These are phyloP conservation scores for Ptyas mucosa DNA, from an alignment of 2,113 vertebrate genomes.

Conservation along the genomic window DNA sequence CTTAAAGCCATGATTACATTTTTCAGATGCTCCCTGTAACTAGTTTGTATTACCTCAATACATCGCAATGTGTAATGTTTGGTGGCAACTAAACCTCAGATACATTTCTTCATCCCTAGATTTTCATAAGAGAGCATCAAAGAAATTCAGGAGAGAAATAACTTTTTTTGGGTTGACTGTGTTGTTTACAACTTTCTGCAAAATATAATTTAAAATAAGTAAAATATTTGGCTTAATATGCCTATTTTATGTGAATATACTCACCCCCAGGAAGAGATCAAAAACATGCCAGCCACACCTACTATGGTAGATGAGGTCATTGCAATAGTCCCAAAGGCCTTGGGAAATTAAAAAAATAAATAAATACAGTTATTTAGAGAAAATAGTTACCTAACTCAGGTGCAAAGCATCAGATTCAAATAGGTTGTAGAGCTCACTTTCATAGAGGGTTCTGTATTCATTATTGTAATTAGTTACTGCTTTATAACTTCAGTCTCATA, in stretches of 20 bases:
- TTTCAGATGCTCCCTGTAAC: background rate
- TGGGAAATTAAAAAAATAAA: background rate
- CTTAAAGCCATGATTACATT: background rate
- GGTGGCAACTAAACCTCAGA: background rate
- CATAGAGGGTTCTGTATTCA: background rate
- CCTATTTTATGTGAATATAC: background rate
- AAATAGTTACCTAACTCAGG: background rate
- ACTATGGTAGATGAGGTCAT: background rate
- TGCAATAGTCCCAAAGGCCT: background rate
- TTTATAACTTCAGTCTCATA: background rate
- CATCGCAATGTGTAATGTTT: background rate
- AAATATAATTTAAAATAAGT: background rate
- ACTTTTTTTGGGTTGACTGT: background rate
- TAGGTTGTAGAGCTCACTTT: background rate
- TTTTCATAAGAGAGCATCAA: background rate
- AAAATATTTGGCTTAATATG: background rate
- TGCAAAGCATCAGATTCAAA: fast-evolving
- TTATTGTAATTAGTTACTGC: background rate
- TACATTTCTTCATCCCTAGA: background rate
- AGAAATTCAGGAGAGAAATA: background rate
- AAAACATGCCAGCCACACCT: background rate
- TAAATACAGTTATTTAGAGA: background rate
- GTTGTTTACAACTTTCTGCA: background rate
- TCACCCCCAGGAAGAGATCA: background rate
- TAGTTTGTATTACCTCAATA: background rate